Evolutionary conservation across 2,113 vertebrate species (phyloP).

Genomic region (Pagrus major): DNA sequence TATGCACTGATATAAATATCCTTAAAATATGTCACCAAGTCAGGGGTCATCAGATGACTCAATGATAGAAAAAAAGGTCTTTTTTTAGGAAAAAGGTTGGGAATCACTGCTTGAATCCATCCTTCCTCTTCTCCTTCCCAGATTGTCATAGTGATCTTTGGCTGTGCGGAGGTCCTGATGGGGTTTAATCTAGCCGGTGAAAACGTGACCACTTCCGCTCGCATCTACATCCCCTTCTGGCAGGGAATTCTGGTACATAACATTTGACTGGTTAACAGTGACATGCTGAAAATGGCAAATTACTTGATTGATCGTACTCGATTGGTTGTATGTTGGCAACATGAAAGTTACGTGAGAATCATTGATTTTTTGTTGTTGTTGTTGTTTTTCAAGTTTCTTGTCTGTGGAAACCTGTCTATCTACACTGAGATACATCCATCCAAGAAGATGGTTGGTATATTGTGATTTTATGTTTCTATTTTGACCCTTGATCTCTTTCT

Average conservation of each 20-base stretch:
- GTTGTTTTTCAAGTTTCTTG: conserved; percentile 67
- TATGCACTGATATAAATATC: too few relatives aligned
- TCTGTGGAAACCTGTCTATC: conserved; percentile 74
- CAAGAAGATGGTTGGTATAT: conserved; percentile 70
- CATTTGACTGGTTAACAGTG: background rate
- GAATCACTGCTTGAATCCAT: background rate
- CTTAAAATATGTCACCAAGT: too few relatives aligned
- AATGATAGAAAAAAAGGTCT: too few relatives aligned
- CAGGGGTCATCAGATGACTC: too few relatives aligned
- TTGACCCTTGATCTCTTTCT: background rate
- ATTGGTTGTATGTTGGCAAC: too few relatives aligned
- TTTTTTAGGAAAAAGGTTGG: too few relatives aligned
- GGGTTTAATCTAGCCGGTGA: conserved; percentile 33
- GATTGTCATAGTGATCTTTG: conserved; percentile 71
- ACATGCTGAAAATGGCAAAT: background rate
- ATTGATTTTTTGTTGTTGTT: too few relatives aligned
- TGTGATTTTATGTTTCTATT: background rate
- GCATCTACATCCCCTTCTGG: conserved; percentile 64
- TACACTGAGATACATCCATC: conserved; percentile 72
- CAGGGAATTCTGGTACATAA: conserved; percentile 71
- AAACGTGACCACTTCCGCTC: rapidly evolving
- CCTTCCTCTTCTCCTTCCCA: conserved; percentile 19
- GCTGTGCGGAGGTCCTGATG: conserved; percentile 71
- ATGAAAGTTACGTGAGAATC: background rate
- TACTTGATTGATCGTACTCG: background rate